Evolutionary conservation across 92 coral and sea anemone genomes (phyloP).

Genomic region (Isaurus tuberculatus): DNA sequence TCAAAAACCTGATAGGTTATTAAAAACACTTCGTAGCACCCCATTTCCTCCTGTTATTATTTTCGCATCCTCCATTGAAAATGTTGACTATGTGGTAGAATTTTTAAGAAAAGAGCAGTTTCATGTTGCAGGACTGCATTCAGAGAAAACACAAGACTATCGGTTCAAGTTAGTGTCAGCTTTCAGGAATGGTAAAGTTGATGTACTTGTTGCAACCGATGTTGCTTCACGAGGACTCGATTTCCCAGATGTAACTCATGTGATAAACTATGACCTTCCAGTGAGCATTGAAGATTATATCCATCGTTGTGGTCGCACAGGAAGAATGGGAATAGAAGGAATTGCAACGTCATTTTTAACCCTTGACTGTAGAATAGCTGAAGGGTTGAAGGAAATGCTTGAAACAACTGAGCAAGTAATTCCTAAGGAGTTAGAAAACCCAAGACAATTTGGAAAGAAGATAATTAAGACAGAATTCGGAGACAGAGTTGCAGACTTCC

Average conservation of each 20-base stretch:
- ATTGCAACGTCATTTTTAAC: slow-evolving; percentile 92
- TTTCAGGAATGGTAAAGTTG: slow-evolving; percentile 90
- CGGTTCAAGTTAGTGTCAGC: slow-evolving; percentile 84
- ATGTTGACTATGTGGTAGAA: slow-evolving; percentile 91
- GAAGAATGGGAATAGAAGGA: slow-evolving; percentile 92
- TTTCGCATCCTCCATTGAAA: slow-evolving; percentile 91
- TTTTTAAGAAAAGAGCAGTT: slow-evolving; percentile 92
- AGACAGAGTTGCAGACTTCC: slow-evolving; percentile 74
- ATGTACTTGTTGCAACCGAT: slow-evolving; percentile 92
- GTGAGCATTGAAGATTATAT: slow-evolving; percentile 90
- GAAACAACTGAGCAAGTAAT: slow-evolving; percentile 84
- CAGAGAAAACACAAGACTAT: slow-evolving; percentile 91
- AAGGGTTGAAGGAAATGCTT: slow-evolving; percentile 86
- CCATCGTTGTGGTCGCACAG: slow-evolving; percentile 98
- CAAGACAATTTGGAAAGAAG: slow-evolving; percentile 93
- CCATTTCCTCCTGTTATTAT: slow-evolving; percentile 97
- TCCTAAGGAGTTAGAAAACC: slow-evolving; percentile 89
- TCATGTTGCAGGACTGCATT: slow-evolving; percentile 95
- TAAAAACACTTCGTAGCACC: slow-evolving; percentile 82
- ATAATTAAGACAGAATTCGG: slow-evolving; percentile 93
- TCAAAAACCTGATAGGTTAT: slow-evolving; percentile 83
- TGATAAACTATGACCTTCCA: slow-evolving; percentile 93
- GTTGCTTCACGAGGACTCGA: slow-evolving; percentile 96
- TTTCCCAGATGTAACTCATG: slow-evolving; percentile 95
- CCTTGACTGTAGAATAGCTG: slow-evolving; percentile 95